Percentiles rank a stretch among this genome's conserved stretches.
phyloP scores from a whole-genome alignment of 2,797 vertebrate genomes.

The Buceros bicornis region DNA sequence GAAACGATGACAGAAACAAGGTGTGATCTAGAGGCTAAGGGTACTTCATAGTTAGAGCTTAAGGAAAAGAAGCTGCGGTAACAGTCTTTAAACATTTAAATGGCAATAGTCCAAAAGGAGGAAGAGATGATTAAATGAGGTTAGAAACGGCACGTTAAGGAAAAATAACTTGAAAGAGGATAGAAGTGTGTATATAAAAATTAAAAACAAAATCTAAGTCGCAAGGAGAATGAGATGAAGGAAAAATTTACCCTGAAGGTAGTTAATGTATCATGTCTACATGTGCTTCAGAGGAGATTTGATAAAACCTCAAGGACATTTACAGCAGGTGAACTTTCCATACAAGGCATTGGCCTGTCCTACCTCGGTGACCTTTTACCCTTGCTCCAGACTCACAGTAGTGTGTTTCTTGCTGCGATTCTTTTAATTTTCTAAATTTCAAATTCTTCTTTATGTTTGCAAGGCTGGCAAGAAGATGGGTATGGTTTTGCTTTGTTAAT shows the following conservation, averaged over 20 bases:
- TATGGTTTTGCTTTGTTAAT: neutral
- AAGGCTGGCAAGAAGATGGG: neutral
- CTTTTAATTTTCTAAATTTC: neutral
- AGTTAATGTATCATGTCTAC: neutral
- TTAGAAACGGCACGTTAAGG: neutral
- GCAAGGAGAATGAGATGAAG: slow-evolving; percentile 11
- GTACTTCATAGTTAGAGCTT: neutral
- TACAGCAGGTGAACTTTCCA: neutral
- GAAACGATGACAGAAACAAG: slow-evolving; percentile 52
- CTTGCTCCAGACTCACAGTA: neutral
- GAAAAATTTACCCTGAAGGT: neutral
- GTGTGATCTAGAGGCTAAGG: slow-evolving; percentile 43
- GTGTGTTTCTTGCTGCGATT: neutral
- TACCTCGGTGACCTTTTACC: neutral
- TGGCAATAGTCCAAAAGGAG: slow-evolving; percentile 16
- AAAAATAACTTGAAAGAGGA: slow-evolving; percentile 29
- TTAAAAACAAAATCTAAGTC: slow-evolving; percentile 36
- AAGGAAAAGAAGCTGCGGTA: slow-evolving; percentile 31
- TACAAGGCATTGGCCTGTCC: neutral
- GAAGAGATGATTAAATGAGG: slow-evolving; percentile 6
- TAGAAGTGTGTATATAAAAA: slow-evolving; percentile 16
- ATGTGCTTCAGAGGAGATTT: neutral
- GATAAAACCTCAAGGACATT: neutral
- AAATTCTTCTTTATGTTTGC: neutral
- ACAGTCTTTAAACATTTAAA: slow-evolving; percentile 31